A percentile compares a stretch with the other conserved stretches of the same genome.
Conservation (phyloP, 2,797 vertebrate genomes). For the Mus minutoides region DNA sequence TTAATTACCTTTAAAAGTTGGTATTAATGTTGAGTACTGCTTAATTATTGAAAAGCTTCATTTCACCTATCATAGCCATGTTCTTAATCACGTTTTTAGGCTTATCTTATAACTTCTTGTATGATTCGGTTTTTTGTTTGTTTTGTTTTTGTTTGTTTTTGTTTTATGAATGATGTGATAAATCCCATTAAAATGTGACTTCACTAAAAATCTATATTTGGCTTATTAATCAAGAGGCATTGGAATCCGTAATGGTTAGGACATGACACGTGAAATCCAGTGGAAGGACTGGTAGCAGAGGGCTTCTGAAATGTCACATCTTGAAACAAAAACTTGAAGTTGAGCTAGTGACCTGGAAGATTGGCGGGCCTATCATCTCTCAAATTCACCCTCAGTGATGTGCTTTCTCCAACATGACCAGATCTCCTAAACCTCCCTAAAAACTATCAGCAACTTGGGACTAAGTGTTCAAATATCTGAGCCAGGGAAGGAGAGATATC, state of each 20-base stretch:
- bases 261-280: fast-evolving
- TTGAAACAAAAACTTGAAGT: background rate
- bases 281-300: no score
- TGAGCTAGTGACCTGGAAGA: background rate
- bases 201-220: background rate
- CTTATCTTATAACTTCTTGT: background rate
- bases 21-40: background rate
- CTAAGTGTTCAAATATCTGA: background rate
- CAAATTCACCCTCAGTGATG: no score
- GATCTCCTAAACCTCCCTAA: background rate
- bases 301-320: background rate
- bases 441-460: background rate
- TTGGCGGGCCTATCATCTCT: background rate
- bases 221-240: background rate
- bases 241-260: background rate
- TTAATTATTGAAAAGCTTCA: background rate
- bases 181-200: no score
- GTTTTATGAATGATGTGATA: background rate
- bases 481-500: no score
- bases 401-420: background rate
- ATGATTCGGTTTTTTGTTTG: background rate
- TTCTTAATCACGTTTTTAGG: background rate
- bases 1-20: background rate
- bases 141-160: no score
- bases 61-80: background rate